A percentile compares a stretch with the other conserved stretches of the same genome.
phyloP scores from a whole-genome alignment of 2,113 vertebrate species.

The Micronycteris hirsuta region DNA sequence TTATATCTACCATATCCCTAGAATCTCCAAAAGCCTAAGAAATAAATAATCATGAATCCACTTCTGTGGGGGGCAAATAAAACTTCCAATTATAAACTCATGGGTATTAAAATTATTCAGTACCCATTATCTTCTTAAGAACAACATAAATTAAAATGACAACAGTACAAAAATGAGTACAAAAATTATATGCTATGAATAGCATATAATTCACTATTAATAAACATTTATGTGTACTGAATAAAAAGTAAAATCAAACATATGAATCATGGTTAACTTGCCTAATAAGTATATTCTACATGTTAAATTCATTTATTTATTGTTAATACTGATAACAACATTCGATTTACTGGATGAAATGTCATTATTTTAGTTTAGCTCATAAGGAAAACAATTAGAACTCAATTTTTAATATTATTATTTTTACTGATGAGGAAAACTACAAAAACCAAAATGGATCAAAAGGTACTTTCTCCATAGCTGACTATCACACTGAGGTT shows the following conservation, averaged over 20 bases:
- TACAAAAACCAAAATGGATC: conserved; percentile 66
- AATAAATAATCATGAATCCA: background rate
- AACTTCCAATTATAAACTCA: background rate
- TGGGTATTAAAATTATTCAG: background rate
- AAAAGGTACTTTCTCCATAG: conserved; percentile 45
- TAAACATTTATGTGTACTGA: background rate
- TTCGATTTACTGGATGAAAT: conserved; percentile 57
- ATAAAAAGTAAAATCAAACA: conserved; percentile 32
- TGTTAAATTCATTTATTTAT: conserved; percentile 44
- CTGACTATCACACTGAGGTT: conserved; percentile 9
- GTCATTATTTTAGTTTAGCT: conserved; percentile 69
- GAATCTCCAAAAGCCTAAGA: background rate
- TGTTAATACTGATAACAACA: conserved; percentile 49
- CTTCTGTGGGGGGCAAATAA: background rate
- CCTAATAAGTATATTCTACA: background rate
- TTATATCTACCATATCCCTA: background rate
- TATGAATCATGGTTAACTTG: background rate
- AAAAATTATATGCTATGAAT: too few relatives aligned
- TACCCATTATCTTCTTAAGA: background rate
- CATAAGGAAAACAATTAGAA: conserved; percentile 59
- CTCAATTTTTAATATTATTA: conserved; percentile 55
- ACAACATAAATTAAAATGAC: conserved; percentile 20
- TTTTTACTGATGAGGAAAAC: conserved; percentile 67
- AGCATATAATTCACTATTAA: background rate
- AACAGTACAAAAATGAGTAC: conserved; percentile 21